Percentiles rank a stretch among this genome's conserved stretches.
Conservation (phyloP, 1,140 invertebrate genomes). For the Euwallacea similis region DNA sequence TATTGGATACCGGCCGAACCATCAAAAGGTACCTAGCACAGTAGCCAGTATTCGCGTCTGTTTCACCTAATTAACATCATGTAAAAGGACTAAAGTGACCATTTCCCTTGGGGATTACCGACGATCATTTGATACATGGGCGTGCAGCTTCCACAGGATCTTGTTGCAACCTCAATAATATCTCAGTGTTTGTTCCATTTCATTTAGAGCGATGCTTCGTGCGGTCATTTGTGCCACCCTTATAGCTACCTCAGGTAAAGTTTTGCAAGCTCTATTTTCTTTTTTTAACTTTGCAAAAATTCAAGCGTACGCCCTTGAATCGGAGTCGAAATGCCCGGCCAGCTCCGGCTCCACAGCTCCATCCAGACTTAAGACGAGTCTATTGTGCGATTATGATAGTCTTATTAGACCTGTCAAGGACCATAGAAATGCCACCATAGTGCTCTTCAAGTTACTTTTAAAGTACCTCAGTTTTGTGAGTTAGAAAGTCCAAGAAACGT, state of each 20-base stretch:
- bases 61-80: no score
- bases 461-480: slow-evolving; percentile 61
- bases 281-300: neutral
- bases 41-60: no score
- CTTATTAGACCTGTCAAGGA: slow-evolving; percentile 53
- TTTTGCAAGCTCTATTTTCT: neutral
- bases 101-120: no score
- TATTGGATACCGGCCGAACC: neutral
- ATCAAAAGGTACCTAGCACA: neutral
- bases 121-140: no score
- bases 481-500: slow-evolving; percentile 16
- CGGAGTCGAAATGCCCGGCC: slow-evolving; percentile 23
- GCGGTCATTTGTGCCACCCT: neutral
- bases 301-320: neutral
- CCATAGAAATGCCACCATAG: slow-evolving; percentile 52
- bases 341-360: slow-evolving; percentile 32
- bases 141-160: no score
- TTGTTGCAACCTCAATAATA: neutral
- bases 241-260: neutral
- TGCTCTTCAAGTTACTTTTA: slow-evolving; percentile 55
- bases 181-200: neutral
- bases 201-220: neutral
- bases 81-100: no score
- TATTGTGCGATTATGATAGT: slow-evolving; percentile 59
- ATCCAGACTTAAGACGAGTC: slow-evolving; percentile 52